Percentiles rank a stretch among this genome's conserved stretches.
Evolutionary conservation across 2,113 vertebrate species (phyloP).

Genomic region (Aplodontia rufa): DNA sequence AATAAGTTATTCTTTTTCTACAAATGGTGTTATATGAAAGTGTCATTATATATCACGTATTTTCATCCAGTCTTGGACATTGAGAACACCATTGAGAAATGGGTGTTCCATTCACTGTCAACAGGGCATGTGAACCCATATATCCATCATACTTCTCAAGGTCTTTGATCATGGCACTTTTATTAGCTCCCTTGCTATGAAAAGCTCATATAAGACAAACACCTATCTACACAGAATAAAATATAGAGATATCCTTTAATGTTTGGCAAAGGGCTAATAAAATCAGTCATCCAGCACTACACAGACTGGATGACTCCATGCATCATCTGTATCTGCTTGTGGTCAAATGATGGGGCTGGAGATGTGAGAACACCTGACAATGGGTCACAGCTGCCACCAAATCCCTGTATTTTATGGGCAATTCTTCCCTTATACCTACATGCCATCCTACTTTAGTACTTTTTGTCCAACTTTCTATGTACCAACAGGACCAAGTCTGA

Average conservation of each 20-base stretch:
- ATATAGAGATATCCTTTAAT: neutral
- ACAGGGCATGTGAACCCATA: neutral
- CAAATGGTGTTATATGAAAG: no score
- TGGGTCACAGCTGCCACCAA: neutral
- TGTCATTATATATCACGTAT: neutral
- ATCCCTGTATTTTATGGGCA: neutral
- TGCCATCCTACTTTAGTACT: neutral
- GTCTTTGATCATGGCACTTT: neutral
- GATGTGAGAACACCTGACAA: neutral
- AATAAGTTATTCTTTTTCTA: neutral
- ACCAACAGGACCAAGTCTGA: neutral
- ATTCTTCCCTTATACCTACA: neutral
- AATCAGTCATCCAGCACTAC: neutral
- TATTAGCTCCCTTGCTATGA: neutral
- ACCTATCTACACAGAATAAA: neutral
- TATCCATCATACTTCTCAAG: neutral
- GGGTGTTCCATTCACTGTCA: neutral
- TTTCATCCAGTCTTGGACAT: neutral
- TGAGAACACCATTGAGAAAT: neutral
- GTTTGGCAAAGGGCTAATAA: neutral
- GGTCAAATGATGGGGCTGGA: neutral
- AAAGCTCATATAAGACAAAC: neutral
- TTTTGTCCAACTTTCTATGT: neutral
- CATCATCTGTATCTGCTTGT: neutral
- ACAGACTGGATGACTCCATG: neutral